Evolutionary conservation across 2,888 invertebrate genomes (phyloP).

Genomic region (Stenolophus ochropezus): DNA sequence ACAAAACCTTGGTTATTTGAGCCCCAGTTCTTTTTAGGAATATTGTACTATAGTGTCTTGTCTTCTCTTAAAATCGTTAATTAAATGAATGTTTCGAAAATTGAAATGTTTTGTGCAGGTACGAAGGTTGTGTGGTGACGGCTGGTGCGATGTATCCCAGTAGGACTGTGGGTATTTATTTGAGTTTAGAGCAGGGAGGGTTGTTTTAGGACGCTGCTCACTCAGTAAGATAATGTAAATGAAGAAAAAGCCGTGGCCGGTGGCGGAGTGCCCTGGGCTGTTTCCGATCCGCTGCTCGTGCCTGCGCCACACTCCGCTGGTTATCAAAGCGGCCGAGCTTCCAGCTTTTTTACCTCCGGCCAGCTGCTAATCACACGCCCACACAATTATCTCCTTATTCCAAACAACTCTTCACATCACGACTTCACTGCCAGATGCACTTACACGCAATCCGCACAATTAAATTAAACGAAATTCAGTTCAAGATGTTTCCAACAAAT

Average conservation of each 20-base stretch:
- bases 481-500: too few relatives aligned
- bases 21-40: too few relatives aligned
- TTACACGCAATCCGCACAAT: not conserved
- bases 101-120: too few relatives aligned
- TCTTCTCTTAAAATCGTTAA: too few relatives aligned
- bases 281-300: slow-evolving; percentile 9
- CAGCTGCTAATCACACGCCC: not conserved
- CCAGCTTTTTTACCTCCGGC: slow-evolving; percentile 3
- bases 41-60: too few relatives aligned
- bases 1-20: too few relatives aligned
- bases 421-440: not conserved
- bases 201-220: not conserved
- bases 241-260: not conserved
- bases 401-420: too few relatives aligned
- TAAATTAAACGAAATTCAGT: too few relatives aligned
- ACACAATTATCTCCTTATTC: too few relatives aligned
- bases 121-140: too few relatives aligned
- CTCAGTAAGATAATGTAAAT: slow-evolving; percentile 22
- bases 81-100: too few relatives aligned
- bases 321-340: slow-evolving; percentile 1
- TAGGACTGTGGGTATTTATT: not conserved
- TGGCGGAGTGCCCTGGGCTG: not conserved
- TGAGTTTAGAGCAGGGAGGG: not conserved
- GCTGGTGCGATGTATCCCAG: not conserved
- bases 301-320: not conserved